Conservation (phyloP, 2,797 vertebrate species). For the Myotis findleyi region DNA sequence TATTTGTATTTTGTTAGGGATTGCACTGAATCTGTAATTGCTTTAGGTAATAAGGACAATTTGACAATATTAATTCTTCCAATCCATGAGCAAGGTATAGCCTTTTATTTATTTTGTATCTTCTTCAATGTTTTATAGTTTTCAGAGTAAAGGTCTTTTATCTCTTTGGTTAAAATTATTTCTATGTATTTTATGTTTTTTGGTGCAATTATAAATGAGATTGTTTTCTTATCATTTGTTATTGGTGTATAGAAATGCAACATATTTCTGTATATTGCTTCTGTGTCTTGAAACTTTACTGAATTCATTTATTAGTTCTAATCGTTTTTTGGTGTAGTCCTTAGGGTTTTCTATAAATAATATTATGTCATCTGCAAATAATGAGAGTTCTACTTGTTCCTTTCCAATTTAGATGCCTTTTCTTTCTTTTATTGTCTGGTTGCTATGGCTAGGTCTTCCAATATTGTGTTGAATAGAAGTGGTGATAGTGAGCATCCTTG, state of each 20-base stretch:
- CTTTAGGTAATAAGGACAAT: background rate
- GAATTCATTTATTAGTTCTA: background rate
- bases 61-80: background rate
- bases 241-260: background rate
- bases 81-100: background rate
- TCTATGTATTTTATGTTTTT: background rate
- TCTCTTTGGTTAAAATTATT: background rate
- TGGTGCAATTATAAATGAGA: background rate
- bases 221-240: background rate
- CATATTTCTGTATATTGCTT: background rate
- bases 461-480: background rate
- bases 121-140: background rate
- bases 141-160: background rate
- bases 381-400: background rate
- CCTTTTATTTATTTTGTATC: background rate
- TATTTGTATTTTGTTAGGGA: background rate
- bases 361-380: background rate
- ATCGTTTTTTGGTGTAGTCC: background rate
- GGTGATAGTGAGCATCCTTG: background rate
- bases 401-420: background rate
- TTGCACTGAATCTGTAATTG: background rate
- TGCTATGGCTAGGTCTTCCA: background rate
- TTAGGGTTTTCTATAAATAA: background rate
- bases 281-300: background rate
- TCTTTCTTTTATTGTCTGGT: background rate